Percentiles rank a stretch among this genome's conserved stretches.
Conservation (phyloP, 2,888 invertebrate genomes). For the Campoplex nolae region DNA sequence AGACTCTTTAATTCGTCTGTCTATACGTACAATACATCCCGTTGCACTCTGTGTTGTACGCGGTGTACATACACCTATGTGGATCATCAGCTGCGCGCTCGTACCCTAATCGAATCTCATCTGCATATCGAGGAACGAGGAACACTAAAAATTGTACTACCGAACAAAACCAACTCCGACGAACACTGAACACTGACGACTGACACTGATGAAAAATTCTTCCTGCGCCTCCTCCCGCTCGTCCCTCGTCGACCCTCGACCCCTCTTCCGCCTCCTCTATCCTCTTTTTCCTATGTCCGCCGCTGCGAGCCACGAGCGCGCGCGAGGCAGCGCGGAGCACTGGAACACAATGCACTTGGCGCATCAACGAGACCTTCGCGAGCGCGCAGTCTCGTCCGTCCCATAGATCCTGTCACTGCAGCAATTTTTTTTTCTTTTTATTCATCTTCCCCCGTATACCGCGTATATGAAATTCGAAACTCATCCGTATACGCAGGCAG, state of each 20-base stretch:
- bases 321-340: slow-evolving; percentile 18
- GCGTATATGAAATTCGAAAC: background rate
- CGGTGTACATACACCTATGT: background rate
- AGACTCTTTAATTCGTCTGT: background rate
- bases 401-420: slow-evolving; percentile 15
- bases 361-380: slow-evolving; percentile 13
- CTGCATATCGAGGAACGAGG: background rate
- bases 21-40: slow-evolving; percentile 1
- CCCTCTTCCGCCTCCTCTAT: background rate
- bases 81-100: background rate
- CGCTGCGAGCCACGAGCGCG: slow-evolving; percentile 4
- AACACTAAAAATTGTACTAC: too few species aligned
- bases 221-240: background rate
- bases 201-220: background rate
- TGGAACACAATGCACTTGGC: slow-evolving; percentile 52
- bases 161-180: too few species aligned
- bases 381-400: slow-evolving; percentile 48
- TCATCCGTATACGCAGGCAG: slow-evolving; percentile 14
- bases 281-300: background rate
- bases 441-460: background rate
- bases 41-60: slow-evolving; percentile 8
- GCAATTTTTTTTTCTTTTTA: too few species aligned
- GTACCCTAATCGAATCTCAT: too few species aligned
- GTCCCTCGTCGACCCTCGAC: background rate
- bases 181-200: background rate